Evolutionary conservation across 2,797 vertebrate genomes (phyloP).

Genomic region (Heterohyrax brucei): DNA sequence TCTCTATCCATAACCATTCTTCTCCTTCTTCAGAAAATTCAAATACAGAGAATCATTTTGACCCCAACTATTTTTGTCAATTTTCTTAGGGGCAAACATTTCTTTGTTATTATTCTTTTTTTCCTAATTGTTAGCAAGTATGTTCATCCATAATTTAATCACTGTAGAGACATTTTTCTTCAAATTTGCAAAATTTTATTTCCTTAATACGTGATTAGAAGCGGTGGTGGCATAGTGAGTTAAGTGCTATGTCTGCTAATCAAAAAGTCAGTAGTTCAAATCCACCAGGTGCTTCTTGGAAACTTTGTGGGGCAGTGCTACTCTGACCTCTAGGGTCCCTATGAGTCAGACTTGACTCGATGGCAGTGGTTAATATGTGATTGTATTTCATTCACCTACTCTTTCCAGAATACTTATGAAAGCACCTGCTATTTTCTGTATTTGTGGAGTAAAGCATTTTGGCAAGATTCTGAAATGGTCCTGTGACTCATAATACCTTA

Average conservation of each 20-base stretch:
- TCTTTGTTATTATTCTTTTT: conserved; percentile 52
- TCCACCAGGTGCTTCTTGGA: too few relatives aligned
- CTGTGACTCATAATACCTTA: conserved; percentile 9
- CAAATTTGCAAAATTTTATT: background rate
- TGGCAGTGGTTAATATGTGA: background rate
- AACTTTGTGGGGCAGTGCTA: too few relatives aligned
- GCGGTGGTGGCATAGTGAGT: too few relatives aligned
- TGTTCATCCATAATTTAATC: conserved; percentile 49
- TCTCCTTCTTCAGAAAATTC: conserved; percentile 40
- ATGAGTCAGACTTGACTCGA: too few relatives aligned
- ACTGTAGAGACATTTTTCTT: background rate
- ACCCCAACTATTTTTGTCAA: background rate
- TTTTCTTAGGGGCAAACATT: background rate
- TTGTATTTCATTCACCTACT: background rate
- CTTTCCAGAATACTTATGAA: conserved; percentile 31
- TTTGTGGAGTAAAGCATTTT: conserved; percentile 32
- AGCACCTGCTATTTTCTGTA: background rate
- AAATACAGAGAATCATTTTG: conserved; percentile 25
- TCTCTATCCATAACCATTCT: background rate
- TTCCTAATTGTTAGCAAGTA: conserved; percentile 13
- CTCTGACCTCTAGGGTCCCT: too few relatives aligned
- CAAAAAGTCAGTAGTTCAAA: too few relatives aligned
- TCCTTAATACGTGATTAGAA: background rate
- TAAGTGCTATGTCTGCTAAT: too few relatives aligned
- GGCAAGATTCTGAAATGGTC: background rate